phyloP scores from a whole-genome alignment of 2,113 vertebrate species.

The Halcyon senegalensis region DNA sequence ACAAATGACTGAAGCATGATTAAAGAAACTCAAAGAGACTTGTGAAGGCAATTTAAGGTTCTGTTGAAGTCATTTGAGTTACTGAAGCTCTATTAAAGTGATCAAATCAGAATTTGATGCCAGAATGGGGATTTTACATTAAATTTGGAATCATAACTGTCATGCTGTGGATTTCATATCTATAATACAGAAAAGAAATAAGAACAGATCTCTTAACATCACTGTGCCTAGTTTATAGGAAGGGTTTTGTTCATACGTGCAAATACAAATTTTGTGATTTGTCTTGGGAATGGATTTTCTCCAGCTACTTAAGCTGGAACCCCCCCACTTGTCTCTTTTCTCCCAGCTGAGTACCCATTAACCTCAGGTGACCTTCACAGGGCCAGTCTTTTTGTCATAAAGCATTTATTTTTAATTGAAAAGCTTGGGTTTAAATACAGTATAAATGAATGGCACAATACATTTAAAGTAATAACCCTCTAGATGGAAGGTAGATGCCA shows the following conservation, averaged over 20 bases:
- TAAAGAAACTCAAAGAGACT: not conserved
- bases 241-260: not conserved
- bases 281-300: not conserved
- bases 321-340: not conserved
- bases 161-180: not conserved
- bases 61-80: not conserved
- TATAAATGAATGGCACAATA: not conserved
- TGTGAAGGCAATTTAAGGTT: constrained; percentile 8
- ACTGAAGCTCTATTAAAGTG: not conserved
- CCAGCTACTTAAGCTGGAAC: not conserved
- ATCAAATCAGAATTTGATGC: not conserved
- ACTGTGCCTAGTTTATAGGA: not conserved
- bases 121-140: not conserved
- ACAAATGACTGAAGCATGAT: not conserved
- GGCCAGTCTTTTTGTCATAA: not conserved
- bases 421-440: not conserved
- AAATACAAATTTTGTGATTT: not conserved
- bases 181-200: not conserved
- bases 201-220: not conserved
- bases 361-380: not conserved
- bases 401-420: not conserved
- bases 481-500: not conserved
- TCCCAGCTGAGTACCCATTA: not conserved
- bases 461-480: not conserved
- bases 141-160: not conserved